Conservation (phyloP, 2,113 vertebrate genomes). For the Corapipo altera region DNA sequence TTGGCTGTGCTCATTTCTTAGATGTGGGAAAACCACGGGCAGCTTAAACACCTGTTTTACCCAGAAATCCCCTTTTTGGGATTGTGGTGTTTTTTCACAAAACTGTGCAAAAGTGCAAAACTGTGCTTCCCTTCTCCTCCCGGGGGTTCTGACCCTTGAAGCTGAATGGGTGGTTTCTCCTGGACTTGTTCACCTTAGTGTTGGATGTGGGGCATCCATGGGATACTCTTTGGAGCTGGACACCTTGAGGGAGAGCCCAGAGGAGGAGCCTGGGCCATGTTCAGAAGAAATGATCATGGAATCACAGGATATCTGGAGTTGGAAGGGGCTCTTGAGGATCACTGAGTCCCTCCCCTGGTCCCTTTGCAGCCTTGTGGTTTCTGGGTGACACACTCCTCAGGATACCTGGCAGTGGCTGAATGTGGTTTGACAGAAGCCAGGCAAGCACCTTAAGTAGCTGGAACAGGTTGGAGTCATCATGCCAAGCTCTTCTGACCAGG, state of each 20-base stretch:
- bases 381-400: rapidly evolving
- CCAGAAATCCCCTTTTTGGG: background rate
- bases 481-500: background rate
- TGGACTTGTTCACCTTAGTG: rapidly evolving
- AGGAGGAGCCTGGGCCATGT: background rate
- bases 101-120: too few relatives aligned
- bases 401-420: background rate
- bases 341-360: rapidly evolving
- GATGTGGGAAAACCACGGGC: background rate
- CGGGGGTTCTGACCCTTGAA: background rate
- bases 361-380: background rate
- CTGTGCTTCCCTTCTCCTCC: rapidly evolving
- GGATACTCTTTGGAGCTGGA: background rate
- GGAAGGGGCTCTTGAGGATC: background rate
- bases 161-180: background rate
- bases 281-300: background rate
- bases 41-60: background rate
- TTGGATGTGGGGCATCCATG: background rate
- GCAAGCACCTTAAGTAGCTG: background rate
- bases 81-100: background rate
- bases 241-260: rapidly evolving
- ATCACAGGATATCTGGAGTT: background rate
- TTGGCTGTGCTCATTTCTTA: background rate
- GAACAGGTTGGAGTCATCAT: background rate
- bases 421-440: background rate